Percentiles rank a stretch among this genome's conserved stretches.
These are phyloP conservation scores for Arnoldichthys spilopterus DNA, from an alignment of 2,797 vertebrate genomes.

Conservation along the genomic window DNA sequence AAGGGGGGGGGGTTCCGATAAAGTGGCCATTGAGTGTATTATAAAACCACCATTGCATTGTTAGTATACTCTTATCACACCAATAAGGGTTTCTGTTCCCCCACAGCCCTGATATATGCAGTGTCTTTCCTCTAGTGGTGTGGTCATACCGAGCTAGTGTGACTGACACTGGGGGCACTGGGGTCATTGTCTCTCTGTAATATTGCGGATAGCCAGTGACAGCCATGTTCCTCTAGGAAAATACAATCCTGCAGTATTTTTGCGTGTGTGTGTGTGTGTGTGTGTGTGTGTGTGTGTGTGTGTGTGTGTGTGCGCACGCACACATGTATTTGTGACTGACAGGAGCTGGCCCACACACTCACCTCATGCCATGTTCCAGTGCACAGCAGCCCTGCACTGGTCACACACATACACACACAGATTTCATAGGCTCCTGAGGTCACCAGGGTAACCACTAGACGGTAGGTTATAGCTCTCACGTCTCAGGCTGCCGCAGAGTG, in stretches of 20 bases:
- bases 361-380: constrained; percentile 58
- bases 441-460: background rate
- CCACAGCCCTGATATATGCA: background rate
- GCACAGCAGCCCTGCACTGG: constrained; percentile 11
- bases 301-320: constrained; percentile 43
- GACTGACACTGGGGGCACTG: constrained; percentile 40
- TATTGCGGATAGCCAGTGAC: constrained; percentile 35
- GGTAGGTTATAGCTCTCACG: background rate
- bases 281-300: constrained; percentile 35
- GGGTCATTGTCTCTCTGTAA: constrained; percentile 58
- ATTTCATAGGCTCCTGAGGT: background rate
- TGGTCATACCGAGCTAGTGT: background rate
- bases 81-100: background rate
- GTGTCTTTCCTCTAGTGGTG: background rate
- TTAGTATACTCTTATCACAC: background rate
- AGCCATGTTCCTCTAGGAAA: constrained; percentile 57
- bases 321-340: constrained; percentile 50
- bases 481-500: background rate
- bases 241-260: constrained; percentile 40
- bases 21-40: background rate
- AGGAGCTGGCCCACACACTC: constrained; percentile 64
- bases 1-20: background rate
- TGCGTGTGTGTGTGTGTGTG: constrained; percentile 43
- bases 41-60: background rate
- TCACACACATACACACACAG: background rate